Evolutionary conservation across 2,113 vertebrate species (phyloP).

Genomic region (Zosterops hypoxanthus): DNA sequence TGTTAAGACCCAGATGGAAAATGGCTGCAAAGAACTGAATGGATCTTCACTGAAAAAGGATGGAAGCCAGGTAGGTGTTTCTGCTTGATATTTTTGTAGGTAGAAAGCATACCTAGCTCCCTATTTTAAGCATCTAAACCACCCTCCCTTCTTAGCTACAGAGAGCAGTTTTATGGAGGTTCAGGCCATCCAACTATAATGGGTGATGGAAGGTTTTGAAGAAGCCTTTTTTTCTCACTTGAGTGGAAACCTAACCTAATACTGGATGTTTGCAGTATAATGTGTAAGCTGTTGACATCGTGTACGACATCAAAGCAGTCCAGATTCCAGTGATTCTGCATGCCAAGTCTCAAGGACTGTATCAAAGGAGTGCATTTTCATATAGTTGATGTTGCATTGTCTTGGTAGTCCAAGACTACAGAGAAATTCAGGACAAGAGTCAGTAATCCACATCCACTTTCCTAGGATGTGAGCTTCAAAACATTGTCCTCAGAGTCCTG

Average conservation of each 20-base stretch:
- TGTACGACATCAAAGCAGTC: background rate
- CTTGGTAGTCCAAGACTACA: too few species aligned
- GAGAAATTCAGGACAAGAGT: background rate
- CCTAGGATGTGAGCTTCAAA: background rate
- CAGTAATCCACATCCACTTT: background rate
- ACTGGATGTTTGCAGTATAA: background rate
- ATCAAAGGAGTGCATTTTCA: background rate
- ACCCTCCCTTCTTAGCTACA: background rate
- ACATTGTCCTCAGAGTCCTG: background rate
- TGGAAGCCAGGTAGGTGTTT: background rate
- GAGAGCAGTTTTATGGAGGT: background rate
- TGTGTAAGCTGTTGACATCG: background rate
- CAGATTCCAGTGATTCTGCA: background rate
- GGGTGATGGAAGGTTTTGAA: background rate
- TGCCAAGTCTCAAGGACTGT: background rate
- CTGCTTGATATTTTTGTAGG: background rate
- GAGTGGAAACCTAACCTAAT: background rate
- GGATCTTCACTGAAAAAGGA: background rate
- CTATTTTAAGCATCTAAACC: background rate
- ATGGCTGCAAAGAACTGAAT: background rate
- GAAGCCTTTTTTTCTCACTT: background rate
- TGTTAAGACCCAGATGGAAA: background rate
- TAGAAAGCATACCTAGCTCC: background rate
- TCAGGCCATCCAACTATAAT: background rate
- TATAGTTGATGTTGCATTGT: background rate